Evolutionary conservation across 2,113 vertebrate species (phyloP).

Genomic region (Hiodon alosoides): DNA sequence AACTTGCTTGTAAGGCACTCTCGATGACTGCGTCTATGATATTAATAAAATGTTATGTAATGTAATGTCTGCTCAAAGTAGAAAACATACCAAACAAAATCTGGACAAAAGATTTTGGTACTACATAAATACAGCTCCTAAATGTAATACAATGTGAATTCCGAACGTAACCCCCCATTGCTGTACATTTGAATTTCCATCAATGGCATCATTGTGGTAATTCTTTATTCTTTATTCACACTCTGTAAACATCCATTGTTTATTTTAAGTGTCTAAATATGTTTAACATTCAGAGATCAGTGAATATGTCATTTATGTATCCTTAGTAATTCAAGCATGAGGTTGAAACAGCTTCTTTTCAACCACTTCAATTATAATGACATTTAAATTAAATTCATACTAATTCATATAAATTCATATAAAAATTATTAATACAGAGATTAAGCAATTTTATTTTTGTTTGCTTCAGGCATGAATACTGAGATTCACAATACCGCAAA

Average conservation of each 20-base stretch:
- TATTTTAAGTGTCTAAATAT: conserved; percentile 15
- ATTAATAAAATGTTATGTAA: no score
- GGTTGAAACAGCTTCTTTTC: conserved; percentile 23
- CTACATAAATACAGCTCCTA: neutral
- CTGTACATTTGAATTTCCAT: neutral
- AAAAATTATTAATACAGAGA: neutral
- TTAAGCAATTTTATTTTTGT: no score
- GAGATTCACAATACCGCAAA: no score
- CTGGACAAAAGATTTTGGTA: neutral
- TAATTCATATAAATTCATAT: conserved; percentile 18
- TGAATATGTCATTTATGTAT: conserved; percentile 17
- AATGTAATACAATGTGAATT: neutral
- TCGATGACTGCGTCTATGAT: no score
- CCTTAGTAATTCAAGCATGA: neutral
- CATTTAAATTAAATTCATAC: conserved; percentile 23
- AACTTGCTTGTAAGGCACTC: no score
- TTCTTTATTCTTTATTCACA: neutral
- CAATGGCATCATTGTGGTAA: neutral
- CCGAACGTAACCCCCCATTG: neutral
- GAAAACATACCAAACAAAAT: neutral
- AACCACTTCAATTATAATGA: conserved; percentile 22
- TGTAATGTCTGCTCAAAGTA: neutral
- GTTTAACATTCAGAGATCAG: conserved; percentile 18
- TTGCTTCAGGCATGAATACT: no score
- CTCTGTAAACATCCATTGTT: conserved; percentile 1